These are phyloP conservation scores for Podarcis lilfordi DNA, from an alignment of 2,797 vertebrate species.

Conservation along the genomic window DNA sequence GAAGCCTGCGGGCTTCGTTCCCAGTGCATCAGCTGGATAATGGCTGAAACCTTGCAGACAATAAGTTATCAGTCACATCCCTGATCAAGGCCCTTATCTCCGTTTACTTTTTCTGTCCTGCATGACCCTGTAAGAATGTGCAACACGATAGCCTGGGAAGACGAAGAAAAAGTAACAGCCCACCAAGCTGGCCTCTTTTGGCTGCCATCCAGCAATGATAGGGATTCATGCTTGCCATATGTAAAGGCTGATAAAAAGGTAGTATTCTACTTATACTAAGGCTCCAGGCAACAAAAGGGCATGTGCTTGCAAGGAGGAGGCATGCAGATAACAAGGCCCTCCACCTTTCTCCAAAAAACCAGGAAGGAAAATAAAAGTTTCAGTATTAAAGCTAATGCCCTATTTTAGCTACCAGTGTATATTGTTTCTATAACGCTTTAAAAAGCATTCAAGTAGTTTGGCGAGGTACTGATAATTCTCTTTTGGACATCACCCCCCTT, in stretches of 20 bases:
- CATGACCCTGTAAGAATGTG: conserved; percentile 69
- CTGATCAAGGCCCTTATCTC: conserved; percentile 42
- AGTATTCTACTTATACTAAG: neutral
- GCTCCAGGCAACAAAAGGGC: conserved; percentile 40
- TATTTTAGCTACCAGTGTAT: neutral
- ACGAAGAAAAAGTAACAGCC: conserved; percentile 34
- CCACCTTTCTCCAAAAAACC: neutral
- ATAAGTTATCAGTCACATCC: conserved; percentile 34
- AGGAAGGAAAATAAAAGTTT: conserved; percentile 1
- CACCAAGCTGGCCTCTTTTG: conserved; percentile 57
- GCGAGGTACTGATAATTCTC: neutral
- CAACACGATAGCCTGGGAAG: conserved; percentile 45
- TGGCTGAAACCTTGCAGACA: conserved; percentile 43
- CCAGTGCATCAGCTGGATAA: neutral
- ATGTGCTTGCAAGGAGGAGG: conserved; percentile 18
- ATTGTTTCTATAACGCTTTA: neutral
- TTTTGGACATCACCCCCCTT: too few relatives aligned
- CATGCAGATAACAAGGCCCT: conserved; percentile 32
- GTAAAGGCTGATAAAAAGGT: conserved; percentile 54
- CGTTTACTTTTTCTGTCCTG: conserved; percentile 42
- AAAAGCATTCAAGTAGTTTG: neutral
- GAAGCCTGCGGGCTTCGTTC: neutral
- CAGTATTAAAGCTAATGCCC: neutral
- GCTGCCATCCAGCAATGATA: conserved; percentile 63
- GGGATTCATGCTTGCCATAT: conserved; percentile 58